Evolutionary conservation across 2,888 invertebrate species (phyloP).

Genomic region (Zele albiditarsus): DNA sequence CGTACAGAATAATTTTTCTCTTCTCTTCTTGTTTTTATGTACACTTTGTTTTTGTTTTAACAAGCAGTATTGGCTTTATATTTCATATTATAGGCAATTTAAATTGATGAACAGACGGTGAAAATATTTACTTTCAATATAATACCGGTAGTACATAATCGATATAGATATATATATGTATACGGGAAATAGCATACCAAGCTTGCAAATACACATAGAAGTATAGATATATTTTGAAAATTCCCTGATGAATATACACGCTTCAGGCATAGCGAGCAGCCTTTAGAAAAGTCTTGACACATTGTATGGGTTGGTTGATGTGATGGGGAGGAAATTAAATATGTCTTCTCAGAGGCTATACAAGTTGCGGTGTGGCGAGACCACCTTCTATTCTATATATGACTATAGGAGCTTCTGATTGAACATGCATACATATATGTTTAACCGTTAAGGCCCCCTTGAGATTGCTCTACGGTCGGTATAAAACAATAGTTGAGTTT

Average conservation of each 20-base stretch:
- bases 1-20: background rate
- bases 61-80: background rate
- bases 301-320: constrained; percentile 10
- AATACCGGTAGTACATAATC: background rate
- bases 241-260: constrained; percentile 2
- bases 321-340: constrained; percentile 39
- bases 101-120: background rate
- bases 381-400: background rate
- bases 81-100: background rate
- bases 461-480: constrained; percentile 16
- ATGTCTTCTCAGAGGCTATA: constrained; percentile 16
- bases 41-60: background rate
- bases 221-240: constrained; percentile 1
- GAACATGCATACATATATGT: background rate
- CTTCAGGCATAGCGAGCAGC: constrained; percentile 6
- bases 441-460: background rate
- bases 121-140: constrained; percentile 30
- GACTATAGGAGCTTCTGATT: background rate
- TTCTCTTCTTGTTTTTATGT: background rate
- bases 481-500: constrained; percentile 21
- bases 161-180: background rate
- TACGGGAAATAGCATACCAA: background rate
- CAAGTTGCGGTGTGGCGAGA: background rate
- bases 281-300: constrained; percentile 34
- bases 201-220: background rate